phyloP scores from a whole-genome alignment of 2,888 invertebrate species.

The Catocala fraxini region DNA sequence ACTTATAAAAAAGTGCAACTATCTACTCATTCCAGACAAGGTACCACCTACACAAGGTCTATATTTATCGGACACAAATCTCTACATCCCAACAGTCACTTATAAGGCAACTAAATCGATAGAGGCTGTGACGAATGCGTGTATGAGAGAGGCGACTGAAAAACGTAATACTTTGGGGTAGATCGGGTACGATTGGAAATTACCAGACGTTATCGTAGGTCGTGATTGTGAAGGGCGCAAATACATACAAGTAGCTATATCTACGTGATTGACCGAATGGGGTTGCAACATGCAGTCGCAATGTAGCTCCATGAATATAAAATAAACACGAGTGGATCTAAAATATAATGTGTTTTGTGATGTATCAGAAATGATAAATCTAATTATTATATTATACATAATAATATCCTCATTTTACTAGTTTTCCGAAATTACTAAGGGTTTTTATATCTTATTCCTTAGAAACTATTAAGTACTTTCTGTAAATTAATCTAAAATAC shows the following conservation, averaged over 20 bases:
- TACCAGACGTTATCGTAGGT: conserved; percentile 76
- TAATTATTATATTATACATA: too few species aligned
- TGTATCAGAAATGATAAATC: too few species aligned
- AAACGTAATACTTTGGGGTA: conserved; percentile 46
- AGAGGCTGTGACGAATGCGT: conserved; percentile 37
- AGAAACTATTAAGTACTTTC: too few species aligned
- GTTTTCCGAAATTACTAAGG: too few species aligned
- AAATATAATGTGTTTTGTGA: too few species aligned
- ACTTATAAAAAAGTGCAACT: too few species aligned
- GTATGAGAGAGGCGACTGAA: conserved; percentile 29
- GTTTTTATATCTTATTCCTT: too few species aligned
- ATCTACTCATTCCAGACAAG: neutral
- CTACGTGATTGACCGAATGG: neutral
- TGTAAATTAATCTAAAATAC: too few species aligned
- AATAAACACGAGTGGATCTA: too few species aligned
- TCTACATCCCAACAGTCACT: conserved; percentile 11
- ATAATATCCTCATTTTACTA: too few species aligned
- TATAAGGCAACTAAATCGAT: conserved; percentile 48
- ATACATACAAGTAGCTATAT: conserved; percentile 18
- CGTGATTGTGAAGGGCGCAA: conserved; percentile 54
- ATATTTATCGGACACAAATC: conserved; percentile 11
- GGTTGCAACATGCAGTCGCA: neutral
- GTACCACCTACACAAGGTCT: neutral
- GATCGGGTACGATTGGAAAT: conserved; percentile 49
- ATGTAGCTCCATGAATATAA: neutral